Percentiles rank a stretch among this genome's conserved stretches.
phyloP scores from a whole-genome alignment of 2,888 invertebrate genomes.

The Monopis laevigella region DNA sequence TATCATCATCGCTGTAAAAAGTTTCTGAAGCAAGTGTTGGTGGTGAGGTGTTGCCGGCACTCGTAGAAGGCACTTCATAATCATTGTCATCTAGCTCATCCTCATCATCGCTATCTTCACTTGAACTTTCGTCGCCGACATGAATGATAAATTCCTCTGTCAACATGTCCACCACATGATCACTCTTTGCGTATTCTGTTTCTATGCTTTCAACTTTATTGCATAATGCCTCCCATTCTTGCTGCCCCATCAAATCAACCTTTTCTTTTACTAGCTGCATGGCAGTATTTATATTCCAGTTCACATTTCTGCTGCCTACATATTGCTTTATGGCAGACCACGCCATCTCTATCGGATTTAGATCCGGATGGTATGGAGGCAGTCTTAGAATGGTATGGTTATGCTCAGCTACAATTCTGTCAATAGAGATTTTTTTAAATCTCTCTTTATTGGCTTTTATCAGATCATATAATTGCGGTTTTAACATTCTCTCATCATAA shows the following conservation, averaged over 20 bases:
- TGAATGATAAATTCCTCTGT: conserved; percentile 15
- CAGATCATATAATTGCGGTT: conserved; percentile 21
- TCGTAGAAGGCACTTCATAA: too few species aligned
- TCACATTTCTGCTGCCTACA: conserved; percentile 9
- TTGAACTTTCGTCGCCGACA: conserved; percentile 11
- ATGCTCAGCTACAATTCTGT: conserved; percentile 18
- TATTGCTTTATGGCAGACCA: conserved; percentile 11
- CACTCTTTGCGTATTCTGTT: conserved; percentile 17
- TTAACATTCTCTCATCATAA: conserved; percentile 16
- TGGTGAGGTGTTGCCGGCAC: too few species aligned
- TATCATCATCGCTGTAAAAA: too few species aligned
- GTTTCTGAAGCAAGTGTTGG: too few species aligned
- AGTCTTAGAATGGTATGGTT: conserved; percentile 18
- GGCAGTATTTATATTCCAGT: neutral
- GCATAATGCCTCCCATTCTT: conserved; percentile 16
- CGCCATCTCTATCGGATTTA: conserved; percentile 13
- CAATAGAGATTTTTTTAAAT: conserved; percentile 19
- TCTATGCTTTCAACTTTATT: conserved; percentile 17
- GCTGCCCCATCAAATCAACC: conserved; percentile 13
- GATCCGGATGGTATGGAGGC: conserved; percentile 22
- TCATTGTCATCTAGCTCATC: conserved; percentile 5
- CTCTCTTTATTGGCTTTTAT: conserved; percentile 20
- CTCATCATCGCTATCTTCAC: neutral
- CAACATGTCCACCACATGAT: conserved; percentile 17
- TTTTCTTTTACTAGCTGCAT: conserved; percentile 11